Evolutionary conservation across 2,797 vertebrate genomes (phyloP).

Genomic region (Cyclopterus lumpus): DNA sequence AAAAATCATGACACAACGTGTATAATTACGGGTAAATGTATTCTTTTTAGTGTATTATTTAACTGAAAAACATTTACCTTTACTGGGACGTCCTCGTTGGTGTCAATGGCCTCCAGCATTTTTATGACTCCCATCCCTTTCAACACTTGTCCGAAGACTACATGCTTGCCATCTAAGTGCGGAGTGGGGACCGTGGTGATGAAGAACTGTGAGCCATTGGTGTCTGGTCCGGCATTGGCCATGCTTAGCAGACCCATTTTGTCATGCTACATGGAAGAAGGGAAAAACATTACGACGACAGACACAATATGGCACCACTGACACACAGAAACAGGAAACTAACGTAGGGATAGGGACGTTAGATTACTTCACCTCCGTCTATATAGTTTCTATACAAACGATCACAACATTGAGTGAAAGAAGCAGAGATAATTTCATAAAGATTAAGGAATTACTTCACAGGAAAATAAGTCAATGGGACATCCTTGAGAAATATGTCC

Average conservation of each 20-base stretch:
- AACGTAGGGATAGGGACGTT: neutral
- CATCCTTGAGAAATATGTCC: too few species aligned
- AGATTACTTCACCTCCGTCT: neutral
- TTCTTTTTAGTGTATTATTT: neutral
- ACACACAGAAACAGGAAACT: neutral
- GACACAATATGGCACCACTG: neutral
- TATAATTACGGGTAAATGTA: neutral
- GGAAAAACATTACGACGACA: neutral
- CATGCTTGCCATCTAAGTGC: conserved; percentile 94
- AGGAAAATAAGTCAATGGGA: too few species aligned
- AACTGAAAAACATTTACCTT: conserved; percentile 84
- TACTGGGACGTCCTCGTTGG: conserved; percentile 88
- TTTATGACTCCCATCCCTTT: conserved; percentile 93
- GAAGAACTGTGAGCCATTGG: conserved; percentile 98
- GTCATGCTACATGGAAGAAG: conserved; percentile 86
- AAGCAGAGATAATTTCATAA: too few species aligned
- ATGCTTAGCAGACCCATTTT: conserved; percentile 92
- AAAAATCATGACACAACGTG: neutral
- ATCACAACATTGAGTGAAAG: too few species aligned
- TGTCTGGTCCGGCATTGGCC: conserved; percentile 94
- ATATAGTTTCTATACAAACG: too few species aligned
- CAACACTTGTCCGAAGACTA: conserved; percentile 94
- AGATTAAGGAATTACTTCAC: too few species aligned
- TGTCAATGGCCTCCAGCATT: conserved; percentile 89
- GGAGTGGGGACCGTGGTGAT: conserved; percentile 94